These are phyloP conservation scores for Pelvicachromis taeniatus DNA, from an alignment of 2,113 vertebrate genomes.

Conservation along the genomic window DNA sequence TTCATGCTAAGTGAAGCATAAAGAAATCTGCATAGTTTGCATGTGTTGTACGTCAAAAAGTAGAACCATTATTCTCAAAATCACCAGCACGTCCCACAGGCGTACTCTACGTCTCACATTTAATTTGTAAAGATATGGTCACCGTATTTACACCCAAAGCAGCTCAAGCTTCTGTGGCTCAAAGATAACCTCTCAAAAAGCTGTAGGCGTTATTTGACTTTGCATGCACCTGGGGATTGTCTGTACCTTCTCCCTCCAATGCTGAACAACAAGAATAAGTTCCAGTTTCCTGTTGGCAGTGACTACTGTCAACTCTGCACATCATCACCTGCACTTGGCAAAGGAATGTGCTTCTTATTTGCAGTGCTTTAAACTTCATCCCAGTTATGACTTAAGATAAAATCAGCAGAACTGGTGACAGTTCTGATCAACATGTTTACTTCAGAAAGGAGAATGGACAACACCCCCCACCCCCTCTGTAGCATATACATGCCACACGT, in stretches of 20 bases:
- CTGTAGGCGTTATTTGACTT: slow-evolving; percentile 17
- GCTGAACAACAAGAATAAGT: not conserved
- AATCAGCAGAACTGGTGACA: not conserved
- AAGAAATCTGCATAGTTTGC: not conserved
- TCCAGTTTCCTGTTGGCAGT: slow-evolving; percentile 23
- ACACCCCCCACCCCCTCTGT: not conserved
- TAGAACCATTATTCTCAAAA: not conserved
- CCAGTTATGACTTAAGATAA: slow-evolving; percentile 1
- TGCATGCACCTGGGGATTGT: not conserved
- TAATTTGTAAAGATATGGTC: not conserved
- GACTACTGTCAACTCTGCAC: not conserved
- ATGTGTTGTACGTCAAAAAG: not conserved
- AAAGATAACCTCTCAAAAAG: slow-evolving; percentile 7
- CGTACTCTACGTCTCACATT: not conserved
- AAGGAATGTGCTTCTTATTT: not conserved
- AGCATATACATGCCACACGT: slow-evolving; percentile 2
- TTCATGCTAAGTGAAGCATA: not conserved
- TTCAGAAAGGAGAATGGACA: not conserved
- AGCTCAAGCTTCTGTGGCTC: slow-evolving; percentile 28
- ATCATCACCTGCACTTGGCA: not conserved
- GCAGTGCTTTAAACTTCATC: not conserved
- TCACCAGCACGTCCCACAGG: not conserved
- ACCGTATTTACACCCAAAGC: not conserved
- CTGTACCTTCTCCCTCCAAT: slow-evolving; percentile 6
- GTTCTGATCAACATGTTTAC: slow-evolving; percentile 26